Evolutionary conservation across 2,113 vertebrate species (phyloP), one percentile per base, ranked within the genome.

Genomic region (Puntigrus tetrazona): DNA sequence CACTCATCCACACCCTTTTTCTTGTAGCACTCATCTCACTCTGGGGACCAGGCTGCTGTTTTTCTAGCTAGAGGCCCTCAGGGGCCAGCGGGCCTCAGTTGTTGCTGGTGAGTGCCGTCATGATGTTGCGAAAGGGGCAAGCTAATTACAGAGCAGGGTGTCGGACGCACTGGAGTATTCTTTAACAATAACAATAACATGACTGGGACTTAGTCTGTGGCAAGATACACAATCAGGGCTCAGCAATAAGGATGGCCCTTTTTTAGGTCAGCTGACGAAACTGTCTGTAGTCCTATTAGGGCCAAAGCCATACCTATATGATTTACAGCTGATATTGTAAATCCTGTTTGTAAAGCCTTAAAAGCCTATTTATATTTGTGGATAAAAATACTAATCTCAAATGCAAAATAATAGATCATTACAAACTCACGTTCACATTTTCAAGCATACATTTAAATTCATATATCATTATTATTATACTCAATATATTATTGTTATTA

Each of bases 111-210:
- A 61, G 52, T 11, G 36, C 31, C 27, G 7, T 36, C 31, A 55
- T 45, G 83, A 43, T 81, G 45, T 52, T 87, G 78, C 70, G 27
- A 20, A 63, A 81, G 63, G 86, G 78, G 52, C 82, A 38, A 27
- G 18, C 55, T 87, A 87, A 90, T 87, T 88, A 81, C 63, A 29
- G 11, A 47, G 31, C 50, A 69, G 75, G 29, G 59, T 59, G n/a
- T 38, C 18, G 34, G 34, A 70, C 55, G 55, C 57, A 72, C 57
- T 74, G 27, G 50, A 57, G 59, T 45, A 65, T 85, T 84, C 47
- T 52, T 38, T 52, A 63, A 47, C 45, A 87, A 74, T 27, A 87
- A 79, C 63, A 78, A 82, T 65, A 85, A 77, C 43, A 87, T 27
- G 38, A 22, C 20, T 78, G 50, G 7, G 29, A 63, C 25, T 43